Base-by-base conservation (phyloP, 2,113 vertebrate species). In the Pholis gunnellus region DNA sequence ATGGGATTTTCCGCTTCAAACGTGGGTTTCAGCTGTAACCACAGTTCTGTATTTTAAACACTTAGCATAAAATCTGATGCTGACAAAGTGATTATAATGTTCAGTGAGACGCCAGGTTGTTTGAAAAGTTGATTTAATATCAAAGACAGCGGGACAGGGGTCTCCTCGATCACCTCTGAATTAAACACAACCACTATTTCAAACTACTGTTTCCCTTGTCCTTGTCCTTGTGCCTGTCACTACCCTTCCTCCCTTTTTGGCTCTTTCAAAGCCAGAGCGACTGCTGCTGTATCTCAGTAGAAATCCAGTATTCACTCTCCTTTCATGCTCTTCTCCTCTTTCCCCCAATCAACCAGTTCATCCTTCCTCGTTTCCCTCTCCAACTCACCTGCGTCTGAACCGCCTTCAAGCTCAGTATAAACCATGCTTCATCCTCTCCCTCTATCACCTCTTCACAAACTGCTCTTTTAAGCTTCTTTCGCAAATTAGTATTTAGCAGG, bases 291-390 rank as follows among this genome's bases (percentile, higher is more conserved):
- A 78, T 81, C 66, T 69, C 61, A 72, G 57, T 29, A 48, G 69
- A 79, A 86, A 79, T 69, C 60, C 78, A 75, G 46, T 46, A 36
- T 46, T 65, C 75, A 74, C 36, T 69, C 42, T 81, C n/a, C 22
- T 76, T 59, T 72, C 31, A n/a, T 79, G 61, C 63, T 84, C 34
- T 36, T 52, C 31, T 60, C 44, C 18, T 63, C n/a, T 61, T 61
- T 70, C 48, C 22, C 34, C 31, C 31, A 76, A 79, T 88, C 75
- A 84, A 34, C 52, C 59, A 59, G 34, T 61, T 42, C 31, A 42
- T 83, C 50, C 60, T 74, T 20, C 46, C 44, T 48, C n/a, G 71
- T 52, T 31, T 61, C 60, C n/a, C 67, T 67, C 59, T 20, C 57
- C 57, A 40, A 73, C 25, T 79, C 78, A 86, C 75, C 75, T 56